A percentile compares a stretch with the other conserved stretches of the same genome.
These are phyloP conservation scores for Benitochromis conjunctus DNA, from an alignment of 2,113 vertebrate genomes.

Conservation along the genomic window DNA sequence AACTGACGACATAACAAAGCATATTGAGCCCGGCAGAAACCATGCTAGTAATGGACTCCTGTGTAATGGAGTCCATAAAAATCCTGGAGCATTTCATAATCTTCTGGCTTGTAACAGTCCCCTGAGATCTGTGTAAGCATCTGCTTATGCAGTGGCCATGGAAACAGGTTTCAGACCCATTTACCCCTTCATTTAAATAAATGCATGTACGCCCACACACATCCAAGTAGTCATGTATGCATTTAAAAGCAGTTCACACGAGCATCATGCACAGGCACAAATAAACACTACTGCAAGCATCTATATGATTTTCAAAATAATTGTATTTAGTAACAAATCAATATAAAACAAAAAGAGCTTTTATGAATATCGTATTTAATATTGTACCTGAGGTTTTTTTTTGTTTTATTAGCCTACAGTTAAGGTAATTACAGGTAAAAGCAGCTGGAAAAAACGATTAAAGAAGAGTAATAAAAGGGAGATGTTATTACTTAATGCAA, in stretches of 20 bases:
- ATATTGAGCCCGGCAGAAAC: background rate
- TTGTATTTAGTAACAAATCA: background rate
- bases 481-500: background rate
- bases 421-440: background rate
- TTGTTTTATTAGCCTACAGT: background rate
- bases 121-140: constrained; percentile 19
- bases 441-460: background rate
- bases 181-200: constrained; percentile 10
- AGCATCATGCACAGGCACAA: background rate
- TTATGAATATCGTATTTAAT: background rate
- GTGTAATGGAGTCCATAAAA: background rate
- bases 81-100: background rate
- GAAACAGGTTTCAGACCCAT: constrained; percentile 45
- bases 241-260: background rate
- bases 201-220: constrained; percentile 7
- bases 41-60: background rate
- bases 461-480: background rate
- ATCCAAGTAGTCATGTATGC: background rate
- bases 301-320: background rate
- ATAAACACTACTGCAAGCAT: background rate
- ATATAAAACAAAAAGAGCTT: background rate
- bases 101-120: background rate
- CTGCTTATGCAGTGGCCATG: constrained; percentile 51
- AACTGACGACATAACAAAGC: background rate
- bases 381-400: background rate